Evolutionary conservation across 2,797 vertebrate species (phyloP), one percentile per base, ranked within the genome.

Genomic region (Dicrostonyx torquatus): DNA sequence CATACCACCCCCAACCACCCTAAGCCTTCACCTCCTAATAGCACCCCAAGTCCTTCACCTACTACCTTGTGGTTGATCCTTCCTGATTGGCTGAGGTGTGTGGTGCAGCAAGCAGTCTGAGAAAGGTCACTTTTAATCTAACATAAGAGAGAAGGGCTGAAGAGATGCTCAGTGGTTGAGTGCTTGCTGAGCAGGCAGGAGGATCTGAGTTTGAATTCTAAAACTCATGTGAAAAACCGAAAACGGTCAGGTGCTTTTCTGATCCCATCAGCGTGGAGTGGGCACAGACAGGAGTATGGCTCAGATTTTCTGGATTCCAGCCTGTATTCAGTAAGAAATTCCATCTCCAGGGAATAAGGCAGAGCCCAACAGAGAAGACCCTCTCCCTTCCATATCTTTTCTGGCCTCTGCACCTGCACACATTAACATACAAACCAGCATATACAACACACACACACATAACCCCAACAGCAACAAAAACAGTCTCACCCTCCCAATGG

Each of bases 101-200:
- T 18, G 40, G n/a, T 12, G 4, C 83, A 45, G 18, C 17, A 14
- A 34, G 22, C 26, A n/a, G 4, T 77, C 58, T 62, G 73, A 26
- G 18, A 93, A 11, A 79, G 78, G n/a, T 31, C 68, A 22, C 14
- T 43, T 96, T 80, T 83, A 89, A 79, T 85, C 80, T 40, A 85
- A 96, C 68, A 43, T 89, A 87, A 85, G 26, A 72, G 26, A 14
- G 40, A 37, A 40, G 50, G 85, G 26, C 53, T 60, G 17, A 34
- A 29, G 70, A 58, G 70, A 34, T 15, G 37, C 53, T 87, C 6
- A 13, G 68, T 60, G 53, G 37, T 0, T 50, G 64, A 53, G 15
- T 7, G 1, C n/a, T 86, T 20, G n/a, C 24, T 53, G 66, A 55
- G 3, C n/a, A 40, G 4, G 50, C 24, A 40, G 48, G 26, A 40